Conservation (phyloP, 2,113 vertebrate genomes). For the Psammodynastes pulverulentus region DNA sequence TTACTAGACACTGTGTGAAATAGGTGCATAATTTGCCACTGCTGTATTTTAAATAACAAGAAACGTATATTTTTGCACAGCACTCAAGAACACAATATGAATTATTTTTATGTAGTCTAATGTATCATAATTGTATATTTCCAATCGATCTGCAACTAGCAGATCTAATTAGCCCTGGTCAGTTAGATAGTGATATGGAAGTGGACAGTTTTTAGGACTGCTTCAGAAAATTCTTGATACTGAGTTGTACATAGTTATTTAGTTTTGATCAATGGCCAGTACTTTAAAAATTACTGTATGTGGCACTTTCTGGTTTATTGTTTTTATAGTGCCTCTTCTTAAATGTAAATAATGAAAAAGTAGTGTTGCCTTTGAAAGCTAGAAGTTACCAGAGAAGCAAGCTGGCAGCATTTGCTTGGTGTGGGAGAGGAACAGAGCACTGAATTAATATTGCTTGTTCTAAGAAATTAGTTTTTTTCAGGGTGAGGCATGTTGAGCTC, state of each 20-base stretch:
- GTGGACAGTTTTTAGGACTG: slow-evolving; percentile 16
- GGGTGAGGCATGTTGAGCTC: slow-evolving; percentile 5
- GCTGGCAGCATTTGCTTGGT: background rate
- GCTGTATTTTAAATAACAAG: slow-evolving; percentile 69
- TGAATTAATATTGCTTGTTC: slow-evolving; percentile 6
- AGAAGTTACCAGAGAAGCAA: background rate
- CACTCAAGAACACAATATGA: slow-evolving; percentile 50
- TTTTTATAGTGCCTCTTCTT: slow-evolving; percentile 26
- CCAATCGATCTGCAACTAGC: slow-evolving; percentile 20
- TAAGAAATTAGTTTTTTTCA: background rate
- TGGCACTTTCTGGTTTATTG: slow-evolving; percentile 58
- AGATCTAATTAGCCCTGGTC: slow-evolving; percentile 9
- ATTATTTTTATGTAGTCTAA: slow-evolving; percentile 19
- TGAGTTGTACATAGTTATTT: slow-evolving; percentile 52
- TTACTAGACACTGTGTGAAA: slow-evolving; percentile 62
- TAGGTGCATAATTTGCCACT: slow-evolving; percentile 72
- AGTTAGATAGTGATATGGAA: slow-evolving; percentile 8
- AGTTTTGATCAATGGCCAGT: slow-evolving; percentile 55
- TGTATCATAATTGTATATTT: slow-evolving; percentile 36
- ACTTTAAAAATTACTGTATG: slow-evolving; percentile 63
- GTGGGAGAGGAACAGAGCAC: background rate
- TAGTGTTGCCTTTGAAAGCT: slow-evolving; percentile 31
- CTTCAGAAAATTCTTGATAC: slow-evolving; percentile 5
- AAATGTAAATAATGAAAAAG: slow-evolving; percentile 17
- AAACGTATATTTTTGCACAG: slow-evolving; percentile 60